phyloP scores from a whole-genome alignment of 2,113 vertebrate species.

The Anolis carolinensis region DNA sequence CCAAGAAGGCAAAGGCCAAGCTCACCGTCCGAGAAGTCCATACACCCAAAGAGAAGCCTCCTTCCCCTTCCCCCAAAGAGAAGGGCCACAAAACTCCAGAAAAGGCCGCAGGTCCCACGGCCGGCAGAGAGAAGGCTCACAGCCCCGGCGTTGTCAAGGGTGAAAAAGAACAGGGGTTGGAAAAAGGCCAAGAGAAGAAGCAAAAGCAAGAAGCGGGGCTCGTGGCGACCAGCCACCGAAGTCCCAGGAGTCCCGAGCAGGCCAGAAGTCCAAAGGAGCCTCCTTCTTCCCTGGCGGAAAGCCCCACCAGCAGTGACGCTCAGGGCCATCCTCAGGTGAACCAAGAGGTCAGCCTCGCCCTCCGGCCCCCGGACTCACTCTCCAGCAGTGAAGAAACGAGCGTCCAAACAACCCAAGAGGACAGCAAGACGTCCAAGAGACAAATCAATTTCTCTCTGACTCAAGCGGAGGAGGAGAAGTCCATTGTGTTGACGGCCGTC shows the following conservation, averaged over 20 bases:
- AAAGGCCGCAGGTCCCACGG: too few species aligned
- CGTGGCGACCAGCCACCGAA: accelerated
- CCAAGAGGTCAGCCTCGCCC: not conserved
- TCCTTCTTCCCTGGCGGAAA: not conserved
- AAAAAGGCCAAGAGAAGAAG: not conserved
- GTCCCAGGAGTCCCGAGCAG: not conserved
- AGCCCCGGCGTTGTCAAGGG: not conserved
- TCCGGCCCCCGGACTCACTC: too few species aligned
- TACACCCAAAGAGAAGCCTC: not conserved
- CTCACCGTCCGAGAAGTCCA: not conserved
- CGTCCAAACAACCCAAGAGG: not conserved
- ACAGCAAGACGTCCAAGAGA: not conserved
- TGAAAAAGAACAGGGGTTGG: too few species aligned
- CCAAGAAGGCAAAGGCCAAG: not conserved
- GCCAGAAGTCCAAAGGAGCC: accelerated
- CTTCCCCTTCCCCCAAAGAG: too few species aligned
- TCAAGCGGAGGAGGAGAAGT: conserved; percentile 22
- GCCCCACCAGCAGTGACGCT: not conserved
- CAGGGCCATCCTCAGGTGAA: accelerated
- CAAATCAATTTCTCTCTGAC: not conserved
- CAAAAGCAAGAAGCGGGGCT: not conserved
- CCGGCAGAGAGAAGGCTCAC: too few species aligned
- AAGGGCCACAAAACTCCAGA: too few species aligned
- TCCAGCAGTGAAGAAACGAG: not conserved
- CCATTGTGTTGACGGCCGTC: conserved; percentile 75